Percentiles rank a stretch among this genome's conserved stretches.
Evolutionary conservation across 2,888 invertebrate genomes (phyloP).

Genomic region (Drosophila fungiperda): DNA sequence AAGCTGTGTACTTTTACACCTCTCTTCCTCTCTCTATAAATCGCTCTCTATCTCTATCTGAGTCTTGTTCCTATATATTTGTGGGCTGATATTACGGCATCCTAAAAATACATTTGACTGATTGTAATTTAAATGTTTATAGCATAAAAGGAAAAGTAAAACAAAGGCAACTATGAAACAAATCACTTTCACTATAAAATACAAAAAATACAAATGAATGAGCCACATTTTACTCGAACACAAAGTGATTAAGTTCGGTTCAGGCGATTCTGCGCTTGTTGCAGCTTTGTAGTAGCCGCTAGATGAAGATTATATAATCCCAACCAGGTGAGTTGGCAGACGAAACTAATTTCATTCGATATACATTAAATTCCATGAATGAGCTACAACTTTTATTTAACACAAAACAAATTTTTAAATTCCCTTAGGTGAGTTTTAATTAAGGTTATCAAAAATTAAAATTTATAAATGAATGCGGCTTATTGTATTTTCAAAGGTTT

Average conservation of each 20-base stretch:
- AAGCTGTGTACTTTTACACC: constrained; percentile 47
- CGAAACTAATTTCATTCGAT: constrained; percentile 28
- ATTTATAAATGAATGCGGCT: constrained; percentile 4
- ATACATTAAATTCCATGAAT: constrained; percentile 39
- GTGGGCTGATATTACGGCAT: constrained; percentile 40
- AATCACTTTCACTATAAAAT: constrained; percentile 60
- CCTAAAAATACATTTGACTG: constrained; percentile 16
- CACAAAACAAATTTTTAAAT: constrained; percentile 22
- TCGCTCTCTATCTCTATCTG: not conserved
- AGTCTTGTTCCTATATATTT: constrained; percentile 16
- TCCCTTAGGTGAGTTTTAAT: constrained; percentile 6
- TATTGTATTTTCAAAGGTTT: not conserved
- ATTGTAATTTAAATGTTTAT: constrained; percentile 64
- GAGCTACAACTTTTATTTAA: constrained; percentile 25
- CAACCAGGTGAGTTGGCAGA: constrained; percentile 8
- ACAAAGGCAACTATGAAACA: constrained; percentile 39
- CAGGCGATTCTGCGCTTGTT: constrained; percentile 14
- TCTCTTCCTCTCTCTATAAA: not conserved
- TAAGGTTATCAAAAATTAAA: constrained; percentile 1
- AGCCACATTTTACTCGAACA: constrained; percentile 25
- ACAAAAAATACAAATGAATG: constrained; percentile 31
- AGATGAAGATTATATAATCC: constrained; percentile 36
- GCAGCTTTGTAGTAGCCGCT: constrained; percentile 30
- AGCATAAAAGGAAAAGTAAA: constrained; percentile 53
- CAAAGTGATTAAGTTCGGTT: constrained; percentile 34